Base-by-base conservation (phyloP, 1,140 invertebrate species). In the Macrosteles quadrilineatus region DNA sequence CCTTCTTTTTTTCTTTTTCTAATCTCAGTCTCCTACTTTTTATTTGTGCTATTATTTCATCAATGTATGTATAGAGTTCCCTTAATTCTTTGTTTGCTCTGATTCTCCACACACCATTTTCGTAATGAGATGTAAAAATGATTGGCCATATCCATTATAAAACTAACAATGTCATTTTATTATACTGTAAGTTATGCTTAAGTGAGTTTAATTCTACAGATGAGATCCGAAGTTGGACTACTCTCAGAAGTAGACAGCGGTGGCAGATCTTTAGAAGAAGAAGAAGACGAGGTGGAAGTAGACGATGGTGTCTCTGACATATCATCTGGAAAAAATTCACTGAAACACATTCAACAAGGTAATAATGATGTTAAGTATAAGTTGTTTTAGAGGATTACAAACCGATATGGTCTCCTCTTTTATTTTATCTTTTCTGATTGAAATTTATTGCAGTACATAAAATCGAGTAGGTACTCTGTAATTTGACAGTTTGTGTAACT, bases 211-310 rank as follows among this genome's bases (percentile, higher is more conserved):
- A 23, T 21, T 57, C 23, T 25, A 12, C 53, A 57, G 63, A 66
- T 14, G 27, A 66, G n/a, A n/a, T n/a, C n/a, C 3, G 32, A 40
- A 11, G 63, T 66, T 17, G 29, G 31, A n/a, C n/a, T 31, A 17
- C 17, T 32, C 3, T 43, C 63, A 21, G 66, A 29, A 25, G 21
- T 47, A 21, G 66, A 53, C 40, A 45, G 40, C 65, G 27, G 66
- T 30, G 36, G 27, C 12, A 23, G 53, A 2, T 47, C 47, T 9
- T 25, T 47, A 17, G 66, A 68, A 11, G 66, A 68, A 14, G 66
- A 68, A 17, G 66, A 68, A 14, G 66, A 68, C 12, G 66, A 68
- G 1, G 66, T 68, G 23, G 66, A 68, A 25, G 66, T 68, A 11
- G 66, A 68, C 47, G 66, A 32, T 12, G 47, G 9, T 9, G 66